Evolutionary conservation across 1,140 invertebrate species (phyloP), one percentile per base, ranked within the genome.

Genomic region (Rhyacophila brunnea): DNA sequence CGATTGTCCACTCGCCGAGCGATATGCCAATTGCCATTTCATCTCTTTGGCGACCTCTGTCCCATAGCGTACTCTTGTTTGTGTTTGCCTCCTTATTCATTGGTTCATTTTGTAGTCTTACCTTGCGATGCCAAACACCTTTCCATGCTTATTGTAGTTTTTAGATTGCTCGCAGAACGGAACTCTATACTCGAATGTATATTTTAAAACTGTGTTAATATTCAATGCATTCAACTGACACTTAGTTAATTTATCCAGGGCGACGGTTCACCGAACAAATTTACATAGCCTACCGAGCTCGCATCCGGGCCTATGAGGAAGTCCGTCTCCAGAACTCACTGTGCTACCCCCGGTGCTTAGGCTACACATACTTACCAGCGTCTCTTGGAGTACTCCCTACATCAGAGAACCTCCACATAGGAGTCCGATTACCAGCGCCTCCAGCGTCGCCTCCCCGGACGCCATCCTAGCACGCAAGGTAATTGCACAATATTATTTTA

Each of bases 381-480:
- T 15, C 49, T 52, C 18, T 13, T 35, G 19, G 13, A 15, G 50
- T 42, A 7, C 18, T 15, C n/a, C 6, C 18, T 5, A 20, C 7
- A 40, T 13, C 38, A 40, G 38, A 40, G 6, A 45, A 17, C 15
- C 11, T 45, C 5, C 17, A n/a, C n/a, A 15, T 28, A 13, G 11
- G 23, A 2, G 52, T 42, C 19, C 19, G 28, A 0, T 17, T 34
- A 13, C 14, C 28, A 15, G 28, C 42, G 0, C 43, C 23, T 42
- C 20, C 15, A 10, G 18, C 52, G 7, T n/a, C 32, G 14, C 43
- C 42, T 1, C 52, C 52, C 2, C 13, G 40, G 10, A 20, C 52
- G 42, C 52, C 52, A 13, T 54, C 52, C 52, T 54, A 54, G 52
- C 52, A 19, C 23, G 10, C n/a, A 15, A 54, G 52, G 52, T 54